These are phyloP conservation scores for Oncorhynchus masou DNA, from an alignment of 2,113 vertebrate genomes.

Conservation along the genomic window DNA sequence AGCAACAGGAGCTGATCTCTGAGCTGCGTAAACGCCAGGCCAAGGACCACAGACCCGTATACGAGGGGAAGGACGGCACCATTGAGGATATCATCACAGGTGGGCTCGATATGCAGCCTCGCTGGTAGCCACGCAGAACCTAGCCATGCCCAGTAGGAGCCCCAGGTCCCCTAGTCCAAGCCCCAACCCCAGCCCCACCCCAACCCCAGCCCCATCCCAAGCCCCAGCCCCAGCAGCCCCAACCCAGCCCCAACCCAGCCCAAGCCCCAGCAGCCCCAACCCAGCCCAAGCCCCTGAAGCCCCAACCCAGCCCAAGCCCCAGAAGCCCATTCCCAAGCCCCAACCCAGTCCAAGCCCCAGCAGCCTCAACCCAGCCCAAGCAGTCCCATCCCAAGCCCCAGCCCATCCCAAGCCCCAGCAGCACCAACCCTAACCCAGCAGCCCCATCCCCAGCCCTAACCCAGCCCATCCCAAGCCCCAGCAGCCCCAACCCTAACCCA, in stretches of 20 bases:
- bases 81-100: slow-evolving; percentile 98
- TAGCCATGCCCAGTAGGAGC: slow-evolving; percentile 25
- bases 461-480: neutral
- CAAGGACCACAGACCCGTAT: slow-evolving; percentile 93
- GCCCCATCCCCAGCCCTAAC: too few species aligned
- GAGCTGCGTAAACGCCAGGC: slow-evolving; percentile 89
- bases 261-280: too few species aligned
- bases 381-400: too few species aligned
- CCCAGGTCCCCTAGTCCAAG: neutral
- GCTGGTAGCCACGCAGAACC: slow-evolving; percentile 16
- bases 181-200: too few species aligned
- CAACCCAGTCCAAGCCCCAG: too few species aligned
- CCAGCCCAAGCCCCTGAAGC: too few species aligned
- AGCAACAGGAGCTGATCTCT: slow-evolving; percentile 92
- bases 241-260: neutral
- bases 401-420: too few species aligned
- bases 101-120: slow-evolving; percentile 63
- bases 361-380: too few species aligned
- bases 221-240: slow-evolving; percentile 16
- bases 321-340: too few species aligned
- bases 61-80: slow-evolving; percentile 95
- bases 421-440: too few species aligned
- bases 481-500: neutral
- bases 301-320: too few species aligned
- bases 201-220: too few species aligned